A percentile compares a stretch with the other conserved stretches of the same genome.
phyloP scores from a whole-genome alignment of 2,888 invertebrate genomes.

The Flexamia atlantica region DNA sequence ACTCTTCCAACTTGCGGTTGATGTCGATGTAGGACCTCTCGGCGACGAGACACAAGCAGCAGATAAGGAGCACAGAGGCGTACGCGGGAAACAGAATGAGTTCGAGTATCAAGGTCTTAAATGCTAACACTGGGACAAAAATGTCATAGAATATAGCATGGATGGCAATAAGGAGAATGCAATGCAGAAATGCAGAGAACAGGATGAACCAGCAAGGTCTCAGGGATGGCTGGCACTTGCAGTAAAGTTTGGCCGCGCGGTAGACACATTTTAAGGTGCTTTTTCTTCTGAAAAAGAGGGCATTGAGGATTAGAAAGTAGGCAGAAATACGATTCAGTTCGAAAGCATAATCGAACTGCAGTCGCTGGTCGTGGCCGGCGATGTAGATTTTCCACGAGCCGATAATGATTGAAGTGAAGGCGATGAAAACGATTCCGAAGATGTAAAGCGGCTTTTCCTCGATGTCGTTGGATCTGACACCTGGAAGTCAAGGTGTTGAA shows the following conservation, averaged over 20 bases:
- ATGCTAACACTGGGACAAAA: background rate
- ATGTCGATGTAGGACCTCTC: conserved; percentile 30
- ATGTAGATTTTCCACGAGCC: background rate
- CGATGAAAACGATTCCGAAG: background rate
- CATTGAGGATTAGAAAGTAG: conserved; percentile 7
- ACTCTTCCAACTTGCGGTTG: background rate
- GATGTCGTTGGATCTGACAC: background rate
- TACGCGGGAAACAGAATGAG: background rate
- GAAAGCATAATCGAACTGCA: background rate
- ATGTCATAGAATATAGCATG: background rate
- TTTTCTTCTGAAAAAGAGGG: conserved; percentile 12
- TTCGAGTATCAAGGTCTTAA: background rate
- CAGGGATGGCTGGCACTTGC: background rate
- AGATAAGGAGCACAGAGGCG: background rate
- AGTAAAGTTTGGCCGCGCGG: conserved; percentile 21
- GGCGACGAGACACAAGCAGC: conserved; percentile 15
- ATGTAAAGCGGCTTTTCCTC: background rate
- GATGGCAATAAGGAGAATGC: background rate
- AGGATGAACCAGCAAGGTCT: conserved; percentile 25
- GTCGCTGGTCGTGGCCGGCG: background rate
- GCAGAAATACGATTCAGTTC: background rate
- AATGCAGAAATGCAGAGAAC: background rate
- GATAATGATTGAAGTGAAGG: background rate
- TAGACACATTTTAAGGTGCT: conserved; percentile 28
- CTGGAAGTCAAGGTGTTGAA: background rate